phyloP scores from a whole-genome alignment of 1,140 invertebrate genomes.

The Caenorhabditis latens region DNA sequence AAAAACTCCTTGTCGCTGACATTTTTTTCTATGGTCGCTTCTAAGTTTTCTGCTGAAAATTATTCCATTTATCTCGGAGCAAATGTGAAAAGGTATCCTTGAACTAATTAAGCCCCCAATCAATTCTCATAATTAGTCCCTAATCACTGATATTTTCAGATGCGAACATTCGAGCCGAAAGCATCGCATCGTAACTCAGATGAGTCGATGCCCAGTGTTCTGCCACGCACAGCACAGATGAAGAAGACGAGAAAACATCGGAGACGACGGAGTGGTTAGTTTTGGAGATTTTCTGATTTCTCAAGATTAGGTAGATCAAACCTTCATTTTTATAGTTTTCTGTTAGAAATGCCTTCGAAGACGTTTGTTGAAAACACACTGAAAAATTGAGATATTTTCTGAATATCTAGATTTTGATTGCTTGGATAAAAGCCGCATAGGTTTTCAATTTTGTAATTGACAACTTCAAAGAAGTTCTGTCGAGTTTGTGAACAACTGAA shows the following conservation, averaged over 20 bases:
- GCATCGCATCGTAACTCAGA: background rate
- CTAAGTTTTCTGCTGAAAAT: background rate
- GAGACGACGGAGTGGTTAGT: slow-evolving; percentile 56
- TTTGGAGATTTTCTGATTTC: background rate
- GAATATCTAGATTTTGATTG: too few relatives aligned
- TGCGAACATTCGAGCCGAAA: slow-evolving; percentile 25
- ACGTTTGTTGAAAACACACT: too few relatives aligned
- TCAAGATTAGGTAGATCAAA: too few relatives aligned
- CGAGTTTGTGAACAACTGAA: too few relatives aligned
- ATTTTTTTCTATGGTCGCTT: background rate
- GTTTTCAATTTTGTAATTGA: too few relatives aligned
- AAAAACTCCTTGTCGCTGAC: too few relatives aligned
- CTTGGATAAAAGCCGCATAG: too few relatives aligned
- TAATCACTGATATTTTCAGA: background rate
- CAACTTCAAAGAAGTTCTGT: too few relatives aligned
- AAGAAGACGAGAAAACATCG: slow-evolving; percentile 50
- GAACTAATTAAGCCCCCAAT: background rate
- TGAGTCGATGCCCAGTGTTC: slow-evolving; percentile 29
- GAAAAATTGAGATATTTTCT: too few relatives aligned
- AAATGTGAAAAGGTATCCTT: slow-evolving; percentile 32
- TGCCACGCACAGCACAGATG: slow-evolving; percentile 38
- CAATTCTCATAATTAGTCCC: background rate
- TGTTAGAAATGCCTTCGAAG: too few relatives aligned
- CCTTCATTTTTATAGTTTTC: too few relatives aligned
- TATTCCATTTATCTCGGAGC: background rate